Evolutionary conservation across 2,888 invertebrate genomes (phyloP).

Genomic region (Machimus atricapillus): DNA sequence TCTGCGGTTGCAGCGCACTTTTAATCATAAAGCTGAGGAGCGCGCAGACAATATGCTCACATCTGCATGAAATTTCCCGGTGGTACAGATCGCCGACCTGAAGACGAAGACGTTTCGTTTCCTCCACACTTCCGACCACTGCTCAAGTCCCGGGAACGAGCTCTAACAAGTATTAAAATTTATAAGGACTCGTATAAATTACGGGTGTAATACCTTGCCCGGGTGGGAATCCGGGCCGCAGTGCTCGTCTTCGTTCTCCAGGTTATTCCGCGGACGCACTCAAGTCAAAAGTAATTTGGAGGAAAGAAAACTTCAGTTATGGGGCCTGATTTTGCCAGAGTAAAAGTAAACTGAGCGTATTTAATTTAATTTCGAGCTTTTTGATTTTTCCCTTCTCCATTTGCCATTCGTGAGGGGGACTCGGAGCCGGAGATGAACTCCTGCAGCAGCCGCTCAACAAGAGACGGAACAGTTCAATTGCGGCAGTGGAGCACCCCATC

Average conservation of each 20-base stretch:
- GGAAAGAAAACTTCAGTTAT: conserved; percentile 33
- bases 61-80: conserved; percentile 29
- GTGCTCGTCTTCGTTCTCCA: conserved; percentile 7
- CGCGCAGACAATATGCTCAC: conserved; percentile 19
- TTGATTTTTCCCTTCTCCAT: conserved; percentile 51
- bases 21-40: neutral
- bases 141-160: neutral
- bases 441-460: neutral
- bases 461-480: neutral
- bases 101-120: neutral
- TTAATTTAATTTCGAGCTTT: conserved; percentile 58
- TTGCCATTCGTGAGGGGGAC: neutral
- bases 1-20: neutral
- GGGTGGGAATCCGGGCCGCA: neutral
- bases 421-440: neutral
- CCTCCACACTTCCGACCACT: neutral
- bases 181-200: conserved; percentile 47
- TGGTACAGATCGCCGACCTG: conserved; percentile 13
- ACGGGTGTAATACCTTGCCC: conserved; percentile 44
- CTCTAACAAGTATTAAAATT: conserved; percentile 47
- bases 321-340: conserved; percentile 41
- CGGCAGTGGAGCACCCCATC: neutral
- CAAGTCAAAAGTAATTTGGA: conserved; percentile 44
- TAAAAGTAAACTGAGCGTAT: conserved; percentile 56
- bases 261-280: conserved; percentile 38